Percentiles rank a stretch among this genome's conserved stretches.
Evolutionary conservation across 2,888 invertebrate species (phyloP).

Genomic region (Camptogramma bilineatum): DNA sequence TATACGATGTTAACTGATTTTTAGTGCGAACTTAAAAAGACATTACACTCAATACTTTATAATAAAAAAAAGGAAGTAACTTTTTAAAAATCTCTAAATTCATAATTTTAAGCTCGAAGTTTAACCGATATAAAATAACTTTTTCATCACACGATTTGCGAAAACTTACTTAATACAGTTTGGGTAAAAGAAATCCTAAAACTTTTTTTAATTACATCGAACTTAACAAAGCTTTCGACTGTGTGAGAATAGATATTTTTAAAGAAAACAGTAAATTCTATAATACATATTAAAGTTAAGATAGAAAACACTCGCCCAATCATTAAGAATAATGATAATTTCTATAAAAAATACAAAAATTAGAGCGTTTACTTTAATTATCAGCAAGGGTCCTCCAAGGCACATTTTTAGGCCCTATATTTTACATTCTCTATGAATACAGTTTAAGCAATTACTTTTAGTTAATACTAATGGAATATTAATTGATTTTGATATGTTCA

Average conservation of each 20-base stretch:
- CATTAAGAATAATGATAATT: slow-evolving; percentile 9
- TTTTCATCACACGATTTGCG: neutral
- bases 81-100: neutral
- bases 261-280: slow-evolving; percentile 14
- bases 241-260: slow-evolving; percentile 12
- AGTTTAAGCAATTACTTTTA: slow-evolving; percentile 7
- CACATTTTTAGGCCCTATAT: slow-evolving; percentile 56
- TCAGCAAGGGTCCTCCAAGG: slow-evolving; percentile 51
- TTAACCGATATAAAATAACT: too few species aligned
- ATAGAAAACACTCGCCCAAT: slow-evolving; percentile 11
- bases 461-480: slow-evolving; percentile 16
- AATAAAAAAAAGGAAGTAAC: neutral
- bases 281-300: slow-evolving; percentile 15
- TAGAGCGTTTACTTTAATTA: slow-evolving; percentile 31
- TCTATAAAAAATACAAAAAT: slow-evolving; percentile 25
- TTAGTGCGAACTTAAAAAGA: too few species aligned
- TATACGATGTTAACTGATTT: too few species aligned
- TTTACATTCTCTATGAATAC: slow-evolving; percentile 16
- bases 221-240: slow-evolving; percentile 25
- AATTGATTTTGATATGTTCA: slow-evolving; percentile 34
- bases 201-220: neutral
- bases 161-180: neutral
- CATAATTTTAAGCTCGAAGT: neutral
- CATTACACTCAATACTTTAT: neutral
- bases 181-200: neutral